Base-by-base conservation (phyloP, 2,888 invertebrate genomes). In the Eupithecia insigniata region DNA sequence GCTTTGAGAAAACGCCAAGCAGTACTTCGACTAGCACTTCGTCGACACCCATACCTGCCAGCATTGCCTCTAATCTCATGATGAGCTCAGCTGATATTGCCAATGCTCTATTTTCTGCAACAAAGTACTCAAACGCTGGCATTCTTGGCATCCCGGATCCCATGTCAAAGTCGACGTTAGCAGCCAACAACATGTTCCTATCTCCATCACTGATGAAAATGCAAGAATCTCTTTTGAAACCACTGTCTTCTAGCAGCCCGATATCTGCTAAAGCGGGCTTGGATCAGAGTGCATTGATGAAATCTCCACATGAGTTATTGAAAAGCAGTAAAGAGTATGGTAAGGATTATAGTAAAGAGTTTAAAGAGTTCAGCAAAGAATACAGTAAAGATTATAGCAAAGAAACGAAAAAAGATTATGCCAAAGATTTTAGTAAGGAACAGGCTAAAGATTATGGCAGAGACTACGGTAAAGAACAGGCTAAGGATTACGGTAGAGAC, bases 101-200 rank as follows among this genome's bases (percentile, higher is more conserved):
- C 0, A 96, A 95, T 83, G 96, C 96, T 69, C 89, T 96, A 68
- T 96, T 96, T 83, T 96, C 95, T 70, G 95, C 95, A 1, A 96
- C 95, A 62, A 96, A 96, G 87, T 96, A 95, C 83, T 95, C 96
- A 2, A 95, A 95, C 78, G 95, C 95, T 18, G 95, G 95, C 28
- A 92, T 96, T 69, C 89, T 96, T 46, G 96, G 96, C 7, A 95
- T 96, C 79, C 96, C 97, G 0, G 97, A 97, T 88, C 96, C 97
- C 0, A 95, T 97, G 92, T 96, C 97, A 0, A 96, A 97, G 83
- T 96, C 96, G 16, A 96, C 96, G 36, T 90, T 97, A 77, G 96
- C 96, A 12, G 96, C 97, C 1, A 96, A 96, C 82, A 97, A 97
- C 84, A 96, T 97, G 95, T 97, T 97, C 79, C 93, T 97, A 81